Conservation (phyloP, 2,888 invertebrate genomes). For the Cyaniris semiargus region DNA sequence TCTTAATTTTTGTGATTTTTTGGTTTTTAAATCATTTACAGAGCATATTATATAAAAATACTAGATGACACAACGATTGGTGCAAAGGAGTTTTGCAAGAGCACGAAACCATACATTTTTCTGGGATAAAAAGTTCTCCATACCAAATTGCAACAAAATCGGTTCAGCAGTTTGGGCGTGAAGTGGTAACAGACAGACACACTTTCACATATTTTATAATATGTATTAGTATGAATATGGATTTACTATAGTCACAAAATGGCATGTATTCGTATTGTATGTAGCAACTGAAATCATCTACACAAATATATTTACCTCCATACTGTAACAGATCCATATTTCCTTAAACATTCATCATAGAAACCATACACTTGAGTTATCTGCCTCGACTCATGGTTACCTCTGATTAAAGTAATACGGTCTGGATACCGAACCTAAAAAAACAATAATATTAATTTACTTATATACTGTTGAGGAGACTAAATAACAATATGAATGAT, state of each 20-base stretch:
- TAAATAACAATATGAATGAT: not conserved
- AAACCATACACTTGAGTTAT: constrained; percentile 99
- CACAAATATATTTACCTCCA: constrained; percentile 84
- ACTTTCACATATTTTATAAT: too few relatives aligned
- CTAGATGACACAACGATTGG: too few relatives aligned
- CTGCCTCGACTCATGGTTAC: constrained; percentile 99
- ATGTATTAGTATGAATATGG: too few relatives aligned
- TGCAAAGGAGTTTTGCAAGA: too few relatives aligned
- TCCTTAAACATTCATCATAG: constrained; percentile 99
- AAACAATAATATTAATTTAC: not conserved
- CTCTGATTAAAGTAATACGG: constrained; percentile 97
- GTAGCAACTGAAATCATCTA: not conserved
- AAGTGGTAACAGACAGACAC: too few relatives aligned
- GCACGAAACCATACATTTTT: too few relatives aligned
- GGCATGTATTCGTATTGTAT: not conserved
- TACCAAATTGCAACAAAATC: too few relatives aligned
- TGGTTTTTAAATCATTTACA: too few relatives aligned
- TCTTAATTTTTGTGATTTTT: too few relatives aligned
- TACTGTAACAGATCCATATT: constrained; percentile 98
- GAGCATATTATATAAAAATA: too few relatives aligned
- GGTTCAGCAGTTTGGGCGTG: too few relatives aligned
- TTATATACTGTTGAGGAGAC: not conserved
- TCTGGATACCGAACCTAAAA: constrained; percentile 97
- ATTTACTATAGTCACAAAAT: not conserved
- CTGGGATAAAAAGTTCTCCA: too few relatives aligned